These are phyloP conservation scores for Scopus umbretta DNA, from an alignment of 2,113 vertebrate genomes.

Conservation along the genomic window DNA sequence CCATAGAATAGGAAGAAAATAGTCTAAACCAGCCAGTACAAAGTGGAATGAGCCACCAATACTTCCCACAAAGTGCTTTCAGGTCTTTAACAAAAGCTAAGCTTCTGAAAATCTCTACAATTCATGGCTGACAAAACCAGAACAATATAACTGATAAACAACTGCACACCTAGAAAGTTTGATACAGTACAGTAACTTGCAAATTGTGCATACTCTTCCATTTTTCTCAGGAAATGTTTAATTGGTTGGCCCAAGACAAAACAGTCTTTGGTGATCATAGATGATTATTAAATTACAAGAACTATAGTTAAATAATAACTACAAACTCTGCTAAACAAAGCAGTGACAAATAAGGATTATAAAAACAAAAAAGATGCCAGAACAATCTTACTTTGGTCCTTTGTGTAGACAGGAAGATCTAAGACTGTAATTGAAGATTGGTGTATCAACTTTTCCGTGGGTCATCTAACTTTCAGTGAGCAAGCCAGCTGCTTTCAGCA, in stretches of 20 bases:
- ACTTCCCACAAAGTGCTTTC: background rate
- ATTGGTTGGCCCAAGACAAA: background rate
- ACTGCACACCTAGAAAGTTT: background rate
- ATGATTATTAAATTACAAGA: background rate
- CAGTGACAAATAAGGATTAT: background rate
- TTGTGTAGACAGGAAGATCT: slow-evolving; percentile 13
- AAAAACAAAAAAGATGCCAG: slow-evolving; percentile 7
- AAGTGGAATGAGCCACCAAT: background rate
- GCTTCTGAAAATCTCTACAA: background rate
- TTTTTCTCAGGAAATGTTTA: background rate
- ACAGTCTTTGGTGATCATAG: background rate
- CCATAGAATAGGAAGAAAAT: background rate
- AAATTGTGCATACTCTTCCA: background rate
- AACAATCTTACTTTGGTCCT: slow-evolving; percentile 8
- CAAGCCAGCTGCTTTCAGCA: background rate
- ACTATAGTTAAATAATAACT: background rate
- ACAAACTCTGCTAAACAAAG: background rate
- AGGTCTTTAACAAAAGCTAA: background rate
- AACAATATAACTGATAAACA: background rate
- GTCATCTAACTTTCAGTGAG: background rate
- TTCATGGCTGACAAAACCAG: background rate
- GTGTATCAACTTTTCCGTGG: background rate
- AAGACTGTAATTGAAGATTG: background rate
- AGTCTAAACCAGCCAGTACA: background rate
- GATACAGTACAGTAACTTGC: background rate